Percentiles rank a stretch among this genome's conserved stretches.
Conservation (phyloP, 1,140 invertebrate species). For the Drosophila albomicans region DNA sequence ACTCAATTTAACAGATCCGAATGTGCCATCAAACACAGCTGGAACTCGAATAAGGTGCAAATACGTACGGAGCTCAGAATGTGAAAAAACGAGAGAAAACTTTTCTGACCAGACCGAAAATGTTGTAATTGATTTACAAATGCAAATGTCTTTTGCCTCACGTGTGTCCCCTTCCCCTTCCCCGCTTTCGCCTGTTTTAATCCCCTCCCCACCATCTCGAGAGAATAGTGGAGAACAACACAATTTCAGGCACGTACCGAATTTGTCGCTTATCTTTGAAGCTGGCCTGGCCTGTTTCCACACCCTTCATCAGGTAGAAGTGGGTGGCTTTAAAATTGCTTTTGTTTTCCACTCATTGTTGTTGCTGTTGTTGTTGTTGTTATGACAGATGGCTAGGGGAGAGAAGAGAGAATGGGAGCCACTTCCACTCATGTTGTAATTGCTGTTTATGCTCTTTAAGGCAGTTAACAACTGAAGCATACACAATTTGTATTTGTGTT, state of each 20-base stretch:
- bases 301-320: slow-evolving; percentile 1
- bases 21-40: slow-evolving; percentile 18
- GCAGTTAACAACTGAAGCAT: slow-evolving; percentile 18
- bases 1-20: slow-evolving; percentile 31
- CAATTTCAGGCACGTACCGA: slow-evolving; percentile 59
- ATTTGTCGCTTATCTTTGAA: slow-evolving; percentile 18
- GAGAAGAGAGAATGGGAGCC: background rate
- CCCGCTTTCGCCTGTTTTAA: background rate
- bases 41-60: slow-evolving; percentile 15
- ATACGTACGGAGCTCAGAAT: background rate
- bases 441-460: slow-evolving; percentile 23
- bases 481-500: slow-evolving; percentile 2
- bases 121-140: slow-evolving; percentile 56
- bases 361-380: slow-evolving; percentile 20
- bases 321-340: slow-evolving; percentile 42
- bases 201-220: background rate
- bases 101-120: slow-evolving; percentile 21
- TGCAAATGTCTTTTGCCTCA: slow-evolving; percentile 46
- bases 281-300: too few relatives aligned
- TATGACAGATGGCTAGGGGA: slow-evolving; percentile 12
- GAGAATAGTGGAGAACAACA: slow-evolving; percentile 28
- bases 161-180: background rate
- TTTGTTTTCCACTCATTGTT: slow-evolving; percentile 29
- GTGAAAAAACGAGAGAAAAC: background rate
- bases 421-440: slow-evolving; percentile 9